Conservation (phyloP, 30 jellyfish, hydroid and myxozoan genomes). For the Turritopsis rubra region DNA sequence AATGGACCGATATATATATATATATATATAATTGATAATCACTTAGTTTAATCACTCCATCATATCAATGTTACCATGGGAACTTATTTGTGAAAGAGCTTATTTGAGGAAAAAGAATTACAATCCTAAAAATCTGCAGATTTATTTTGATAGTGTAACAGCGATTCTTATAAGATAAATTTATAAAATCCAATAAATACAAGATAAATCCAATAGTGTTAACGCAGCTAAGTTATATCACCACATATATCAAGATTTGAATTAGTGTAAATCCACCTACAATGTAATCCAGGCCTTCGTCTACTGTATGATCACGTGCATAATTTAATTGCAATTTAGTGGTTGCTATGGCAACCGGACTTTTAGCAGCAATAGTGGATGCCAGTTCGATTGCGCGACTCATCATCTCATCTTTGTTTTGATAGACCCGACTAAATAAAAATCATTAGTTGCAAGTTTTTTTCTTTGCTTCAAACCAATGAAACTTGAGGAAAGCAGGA, state of each 20-base stretch:
- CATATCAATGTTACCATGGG: too few relatives aligned
- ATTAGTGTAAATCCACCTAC: conserved; percentile 29
- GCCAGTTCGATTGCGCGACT: conserved; percentile 67
- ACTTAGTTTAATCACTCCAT: too few relatives aligned
- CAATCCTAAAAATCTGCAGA: too few relatives aligned
- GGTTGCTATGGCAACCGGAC: conserved; percentile 79
- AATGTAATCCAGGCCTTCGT: conserved; percentile 69
- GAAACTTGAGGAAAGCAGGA: not conserved
- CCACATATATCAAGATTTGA: not conserved
- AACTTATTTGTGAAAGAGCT: too few relatives aligned
- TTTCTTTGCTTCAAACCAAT: not conserved
- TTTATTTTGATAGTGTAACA: too few relatives aligned
- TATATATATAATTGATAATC: too few relatives aligned
- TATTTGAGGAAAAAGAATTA: too few relatives aligned
- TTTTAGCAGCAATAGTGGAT: conserved; percentile 59
- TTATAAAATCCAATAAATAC: too few relatives aligned
- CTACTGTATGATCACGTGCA: conserved; percentile 81
- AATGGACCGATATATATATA: too few relatives aligned
- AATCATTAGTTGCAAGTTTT: not conserved
- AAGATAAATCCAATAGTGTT: too few relatives aligned
- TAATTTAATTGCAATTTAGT: conserved; percentile 56
- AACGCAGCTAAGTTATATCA: too few relatives aligned
- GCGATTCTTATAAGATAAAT: too few relatives aligned
- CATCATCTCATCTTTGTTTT: conserved; percentile 53
- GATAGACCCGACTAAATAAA: conserved; percentile 45